Conservation (phyloP, 2,888 invertebrate genomes). For the Amphimallon solstitiale region DNA sequence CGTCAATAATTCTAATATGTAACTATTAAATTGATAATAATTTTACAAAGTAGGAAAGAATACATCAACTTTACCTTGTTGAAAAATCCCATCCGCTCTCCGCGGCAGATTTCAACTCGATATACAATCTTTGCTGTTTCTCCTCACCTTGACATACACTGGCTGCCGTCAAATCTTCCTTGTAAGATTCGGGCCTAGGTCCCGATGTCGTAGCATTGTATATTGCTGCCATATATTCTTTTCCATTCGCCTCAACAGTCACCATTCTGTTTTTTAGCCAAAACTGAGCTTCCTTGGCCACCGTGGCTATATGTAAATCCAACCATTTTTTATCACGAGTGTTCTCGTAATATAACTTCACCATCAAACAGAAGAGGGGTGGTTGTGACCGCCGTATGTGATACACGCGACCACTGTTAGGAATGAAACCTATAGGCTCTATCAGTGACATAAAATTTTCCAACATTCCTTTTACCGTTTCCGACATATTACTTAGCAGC, state of each 20-base stretch:
- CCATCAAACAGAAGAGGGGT: constrained; percentile 77
- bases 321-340: constrained; percentile 75
- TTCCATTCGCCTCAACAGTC: constrained; percentile 64
- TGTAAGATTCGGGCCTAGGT: constrained; percentile 79
- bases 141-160: constrained; percentile 60
- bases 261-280: constrained; percentile 70
- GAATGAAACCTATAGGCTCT: constrained; percentile 74
- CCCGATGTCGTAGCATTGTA: constrained; percentile 71
- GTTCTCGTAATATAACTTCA: constrained; percentile 70
- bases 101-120: constrained; percentile 79
- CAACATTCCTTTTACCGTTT: constrained; percentile 77
- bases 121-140: constrained; percentile 67
- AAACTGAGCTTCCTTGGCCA: constrained; percentile 74
- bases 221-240: constrained; percentile 67
- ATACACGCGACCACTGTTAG: constrained; percentile 86
- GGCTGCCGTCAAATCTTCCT: constrained; percentile 70
- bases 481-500: constrained; percentile 78
- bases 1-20: no score
- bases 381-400: constrained; percentile 78
- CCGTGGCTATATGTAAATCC: constrained; percentile 64
- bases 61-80: constrained; percentile 53
- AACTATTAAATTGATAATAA: no score
- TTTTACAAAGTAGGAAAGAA: background rate
- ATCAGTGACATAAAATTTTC: constrained; percentile 79
- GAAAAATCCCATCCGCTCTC: constrained; percentile 93